These are phyloP conservation scores for Leptarthrus brevirostris DNA, from an alignment of 2,888 invertebrate genomes.

Conservation along the genomic window DNA sequence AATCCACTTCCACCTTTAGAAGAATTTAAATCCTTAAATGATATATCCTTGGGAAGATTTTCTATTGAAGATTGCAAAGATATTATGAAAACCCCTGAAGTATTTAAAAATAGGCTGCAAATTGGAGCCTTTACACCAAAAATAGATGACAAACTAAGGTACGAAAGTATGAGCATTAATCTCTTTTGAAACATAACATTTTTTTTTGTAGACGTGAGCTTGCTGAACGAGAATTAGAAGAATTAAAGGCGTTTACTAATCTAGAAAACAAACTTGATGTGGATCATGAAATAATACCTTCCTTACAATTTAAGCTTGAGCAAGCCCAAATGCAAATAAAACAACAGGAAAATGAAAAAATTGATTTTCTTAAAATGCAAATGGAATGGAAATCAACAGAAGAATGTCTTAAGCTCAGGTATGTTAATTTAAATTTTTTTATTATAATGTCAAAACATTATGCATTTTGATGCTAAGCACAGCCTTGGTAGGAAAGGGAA, in stretches of 20 bases:
- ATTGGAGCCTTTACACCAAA: constrained; percentile 63
- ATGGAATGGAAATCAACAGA: constrained; percentile 21
- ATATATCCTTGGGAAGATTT: not conserved
- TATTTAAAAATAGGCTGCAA: constrained; percentile 53
- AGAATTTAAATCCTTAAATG: not conserved
- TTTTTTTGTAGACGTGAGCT: constrained; percentile 65
- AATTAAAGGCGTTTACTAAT: constrained; percentile 71
- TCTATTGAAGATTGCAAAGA: not conserved
- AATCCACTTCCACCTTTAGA: constrained; percentile 19
- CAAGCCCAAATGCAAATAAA: constrained; percentile 53
- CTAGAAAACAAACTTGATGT: constrained; percentile 70
- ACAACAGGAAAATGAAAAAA: constrained; percentile 51
- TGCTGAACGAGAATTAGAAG: constrained; percentile 69
- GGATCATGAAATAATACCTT: constrained; percentile 58
- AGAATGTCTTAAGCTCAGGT: not conserved
- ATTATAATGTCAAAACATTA: no score
- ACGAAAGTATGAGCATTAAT: not conserved
- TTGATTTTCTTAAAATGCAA: constrained; percentile 52
- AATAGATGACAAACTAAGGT: not conserved
- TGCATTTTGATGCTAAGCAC: no score
- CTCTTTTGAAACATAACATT: no score
- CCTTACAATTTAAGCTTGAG: constrained; percentile 56
- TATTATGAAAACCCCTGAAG: constrained; percentile 15
- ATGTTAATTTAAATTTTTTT: no score
- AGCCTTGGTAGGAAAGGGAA: no score